Evolutionary conservation across 2,113 vertebrate species (phyloP), one percentile per base, ranked within the genome.

Genomic region (Nothoprocta pentlandii): DNA sequence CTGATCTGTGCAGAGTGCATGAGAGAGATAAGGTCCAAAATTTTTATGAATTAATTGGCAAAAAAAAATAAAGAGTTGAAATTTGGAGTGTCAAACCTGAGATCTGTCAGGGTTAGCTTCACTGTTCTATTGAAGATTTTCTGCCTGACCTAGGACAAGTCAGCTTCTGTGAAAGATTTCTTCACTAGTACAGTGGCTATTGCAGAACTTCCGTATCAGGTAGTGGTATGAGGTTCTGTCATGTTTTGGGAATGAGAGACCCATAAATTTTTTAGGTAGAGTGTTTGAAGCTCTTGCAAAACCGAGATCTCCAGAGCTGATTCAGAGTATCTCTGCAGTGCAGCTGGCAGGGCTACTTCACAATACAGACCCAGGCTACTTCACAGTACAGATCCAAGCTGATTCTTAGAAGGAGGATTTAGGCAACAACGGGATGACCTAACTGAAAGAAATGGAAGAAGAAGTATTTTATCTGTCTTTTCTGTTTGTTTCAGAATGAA

Each of bases 401-500:
- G 58, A 9, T 59, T 71, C 59, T 74, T 59, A 74, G 78, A 92
- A 89, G n/a, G 4, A 30, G 68, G n/a, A 77, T 46, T 71, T 80
- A 42, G 19, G 56, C 61, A 87, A 44, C 34, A 70, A 89, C 19
- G 23, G 67, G 49, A 53, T 89, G 63, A 87, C 21, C 7, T 91
- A 36, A 77, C 16, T 83, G 81, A 92, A 92, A 87, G 19, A 83
- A 78, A 67, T 32, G 6, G 34, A 85, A 75, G 32, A 80, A 42
- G 23, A 58, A 8, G 16, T 90, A 79, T 28, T 87, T 91, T 13
- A 46, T 44, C 2, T 16, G 34, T 71, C 21, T 81, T 84, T 91
- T 30, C 84, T n/a, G 28, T 71, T 81, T 85, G 36, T 79, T 93
- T 83, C 61, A 85, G 64, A 82, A 82, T 70, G 41, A 93, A 87